Evolutionary conservation across 2,113 vertebrate genomes (phyloP).

Genomic region (Oxyura jamaicensis): DNA sequence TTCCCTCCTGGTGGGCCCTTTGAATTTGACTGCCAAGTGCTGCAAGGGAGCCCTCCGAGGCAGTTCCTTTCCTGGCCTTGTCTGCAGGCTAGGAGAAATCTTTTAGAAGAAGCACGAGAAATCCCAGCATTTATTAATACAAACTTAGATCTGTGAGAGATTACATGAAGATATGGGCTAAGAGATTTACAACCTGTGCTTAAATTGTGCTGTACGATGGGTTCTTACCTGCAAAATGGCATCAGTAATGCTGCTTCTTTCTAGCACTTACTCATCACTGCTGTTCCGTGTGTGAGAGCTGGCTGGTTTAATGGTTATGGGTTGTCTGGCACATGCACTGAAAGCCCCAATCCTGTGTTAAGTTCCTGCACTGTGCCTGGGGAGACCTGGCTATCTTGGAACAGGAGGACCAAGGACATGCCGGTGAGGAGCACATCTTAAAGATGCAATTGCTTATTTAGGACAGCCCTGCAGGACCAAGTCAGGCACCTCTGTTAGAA

Average conservation of each 20-base stretch:
- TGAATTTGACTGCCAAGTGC: neutral
- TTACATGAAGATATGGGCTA: too few species aligned
- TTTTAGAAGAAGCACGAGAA: neutral
- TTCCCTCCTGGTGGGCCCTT: neutral
- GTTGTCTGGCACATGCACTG: neutral
- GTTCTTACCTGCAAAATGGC: neutral
- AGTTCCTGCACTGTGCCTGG: neutral
- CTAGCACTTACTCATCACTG: neutral
- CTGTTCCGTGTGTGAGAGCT: neutral
- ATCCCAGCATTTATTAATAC: neutral
- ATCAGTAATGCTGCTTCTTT: neutral
- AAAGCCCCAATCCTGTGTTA: neutral
- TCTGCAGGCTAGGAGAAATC: neutral
- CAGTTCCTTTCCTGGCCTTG: neutral
- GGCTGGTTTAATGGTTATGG: neutral
- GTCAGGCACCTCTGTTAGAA: neutral
- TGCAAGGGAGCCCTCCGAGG: neutral
- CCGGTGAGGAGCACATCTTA: neutral
- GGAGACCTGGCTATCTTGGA: neutral
- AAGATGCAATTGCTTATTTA: neutral
- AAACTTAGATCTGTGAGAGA: neutral
- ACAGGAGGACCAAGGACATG: neutral
- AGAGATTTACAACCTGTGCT: neutral
- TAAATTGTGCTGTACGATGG: neutral
- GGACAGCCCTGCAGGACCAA: neutral